Conservation (phyloP, 1,140 invertebrate genomes). For the Eueides isabella region DNA sequence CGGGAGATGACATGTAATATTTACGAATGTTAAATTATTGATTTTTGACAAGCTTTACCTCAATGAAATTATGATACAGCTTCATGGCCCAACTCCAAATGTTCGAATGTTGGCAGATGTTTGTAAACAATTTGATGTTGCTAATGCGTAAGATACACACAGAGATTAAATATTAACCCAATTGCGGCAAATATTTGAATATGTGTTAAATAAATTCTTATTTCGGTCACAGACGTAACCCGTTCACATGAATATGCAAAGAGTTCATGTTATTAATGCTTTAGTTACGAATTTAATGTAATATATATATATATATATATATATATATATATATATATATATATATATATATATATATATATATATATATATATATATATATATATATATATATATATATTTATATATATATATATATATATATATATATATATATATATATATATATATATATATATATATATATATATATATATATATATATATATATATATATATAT, state of each 20-base stretch:
- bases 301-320: too few relatives aligned
- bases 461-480: too few relatives aligned
- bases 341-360: too few relatives aligned
- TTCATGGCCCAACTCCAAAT: constrained; percentile 5
- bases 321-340: too few relatives aligned
- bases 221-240: constrained; percentile 5
- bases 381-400: too few relatives aligned
- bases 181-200: constrained; percentile 23
- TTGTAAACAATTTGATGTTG: constrained; percentile 8
- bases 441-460: too few relatives aligned
- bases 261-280: background rate
- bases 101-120: constrained; percentile 18
- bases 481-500: too few relatives aligned
- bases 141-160: constrained; percentile 20
- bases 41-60: background rate
- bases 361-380: too few relatives aligned
- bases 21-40: background rate
- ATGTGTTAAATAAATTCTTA: constrained; percentile 3
- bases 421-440: too few relatives aligned
- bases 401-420: too few relatives aligned
- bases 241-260: background rate
- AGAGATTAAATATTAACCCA: constrained; percentile 27
- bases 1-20: too few relatives aligned
- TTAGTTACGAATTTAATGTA: too few relatives aligned
- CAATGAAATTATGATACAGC: background rate